phyloP scores from a whole-genome alignment of 2,888 invertebrate genomes.

The Phorcus lineatus region DNA sequence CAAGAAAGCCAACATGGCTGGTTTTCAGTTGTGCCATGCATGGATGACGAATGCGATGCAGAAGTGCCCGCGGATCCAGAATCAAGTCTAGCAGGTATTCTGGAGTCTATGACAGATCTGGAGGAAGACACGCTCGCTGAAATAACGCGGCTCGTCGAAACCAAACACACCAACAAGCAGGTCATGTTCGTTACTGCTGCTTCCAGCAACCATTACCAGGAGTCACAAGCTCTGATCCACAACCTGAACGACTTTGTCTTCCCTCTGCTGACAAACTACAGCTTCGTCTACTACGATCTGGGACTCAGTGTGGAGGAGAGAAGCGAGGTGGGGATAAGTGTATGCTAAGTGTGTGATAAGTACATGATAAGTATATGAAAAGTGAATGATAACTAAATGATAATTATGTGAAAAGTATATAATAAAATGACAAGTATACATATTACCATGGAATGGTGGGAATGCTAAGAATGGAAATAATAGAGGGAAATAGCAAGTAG shows the following conservation, averaged over 20 bases:
- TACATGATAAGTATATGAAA: too few species aligned
- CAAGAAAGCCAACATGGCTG: too few species aligned
- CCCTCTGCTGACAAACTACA: background rate
- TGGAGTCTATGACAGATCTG: background rate
- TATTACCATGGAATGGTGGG: too few species aligned
- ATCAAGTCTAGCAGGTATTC: background rate
- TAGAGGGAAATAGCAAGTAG: too few species aligned
- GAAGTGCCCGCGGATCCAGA: background rate
- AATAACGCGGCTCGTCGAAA: background rate
- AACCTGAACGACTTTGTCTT: slow-evolving; percentile 18
- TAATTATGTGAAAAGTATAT: too few species aligned
- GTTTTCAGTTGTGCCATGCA: background rate
- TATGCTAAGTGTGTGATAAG: too few species aligned
- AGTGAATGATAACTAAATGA: too few species aligned
- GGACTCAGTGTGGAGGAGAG: slow-evolving; percentile 3
- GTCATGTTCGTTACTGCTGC: slow-evolving; percentile 23
- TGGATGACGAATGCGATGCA: background rate
- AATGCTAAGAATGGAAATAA: too few species aligned
- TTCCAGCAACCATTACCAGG: slow-evolving; percentile 10
- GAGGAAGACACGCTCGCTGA: background rate
- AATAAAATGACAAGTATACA: too few species aligned
- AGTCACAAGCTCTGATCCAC: slow-evolving; percentile 21
- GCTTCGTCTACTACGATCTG: slow-evolving; percentile 17
- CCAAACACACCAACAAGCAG: background rate
- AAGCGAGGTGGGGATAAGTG: background rate